A percentile compares a stretch with the other conserved stretches of the same genome.
These are phyloP conservation scores for Arge pagana DNA, from an alignment of 2,888 invertebrate genomes.

Conservation along the genomic window DNA sequence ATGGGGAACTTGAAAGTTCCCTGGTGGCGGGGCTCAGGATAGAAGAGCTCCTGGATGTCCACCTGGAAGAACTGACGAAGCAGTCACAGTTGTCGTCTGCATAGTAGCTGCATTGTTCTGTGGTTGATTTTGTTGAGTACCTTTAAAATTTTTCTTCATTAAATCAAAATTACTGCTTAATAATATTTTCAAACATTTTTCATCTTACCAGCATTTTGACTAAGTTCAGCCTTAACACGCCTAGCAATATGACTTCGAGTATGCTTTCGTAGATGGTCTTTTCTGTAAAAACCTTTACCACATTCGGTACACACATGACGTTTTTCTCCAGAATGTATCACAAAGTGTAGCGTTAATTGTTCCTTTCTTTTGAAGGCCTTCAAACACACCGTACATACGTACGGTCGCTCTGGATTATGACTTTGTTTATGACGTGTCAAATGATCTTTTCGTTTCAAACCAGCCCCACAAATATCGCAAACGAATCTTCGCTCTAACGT, in stretches of 20 bases:
- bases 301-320: constrained; percentile 86
- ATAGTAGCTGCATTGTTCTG: constrained; percentile 54
- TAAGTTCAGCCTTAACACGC: constrained; percentile 82
- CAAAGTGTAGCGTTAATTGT: constrained; percentile 85
- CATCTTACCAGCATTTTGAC: constrained; percentile 65
- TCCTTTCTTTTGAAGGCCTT: constrained; percentile 90
- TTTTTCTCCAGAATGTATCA: constrained; percentile 89
- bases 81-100: constrained; percentile 49
- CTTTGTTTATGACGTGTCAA: constrained; percentile 85
- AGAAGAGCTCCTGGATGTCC: constrained; percentile 55
- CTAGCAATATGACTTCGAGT: constrained; percentile 84
- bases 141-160: constrained; percentile 27
- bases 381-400: constrained; percentile 84
- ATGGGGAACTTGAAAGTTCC: constrained; percentile 58
- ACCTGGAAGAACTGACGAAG: constrained; percentile 52
- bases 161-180: background rate
- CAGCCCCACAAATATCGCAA: constrained; percentile 88
- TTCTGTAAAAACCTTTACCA: constrained; percentile 87
- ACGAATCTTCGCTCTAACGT: constrained; percentile 84
- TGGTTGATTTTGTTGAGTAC: constrained; percentile 53
- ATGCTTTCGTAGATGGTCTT: constrained; percentile 85
- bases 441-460: constrained; percentile 85
- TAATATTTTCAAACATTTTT: background rate
- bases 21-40: constrained; percentile 60
- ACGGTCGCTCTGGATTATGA: constrained; percentile 87